Percentiles rank a stretch among this genome's conserved stretches.
Evolutionary conservation across 2,797 vertebrate genomes (phyloP).

Genomic region (Tinamus major): DNA sequence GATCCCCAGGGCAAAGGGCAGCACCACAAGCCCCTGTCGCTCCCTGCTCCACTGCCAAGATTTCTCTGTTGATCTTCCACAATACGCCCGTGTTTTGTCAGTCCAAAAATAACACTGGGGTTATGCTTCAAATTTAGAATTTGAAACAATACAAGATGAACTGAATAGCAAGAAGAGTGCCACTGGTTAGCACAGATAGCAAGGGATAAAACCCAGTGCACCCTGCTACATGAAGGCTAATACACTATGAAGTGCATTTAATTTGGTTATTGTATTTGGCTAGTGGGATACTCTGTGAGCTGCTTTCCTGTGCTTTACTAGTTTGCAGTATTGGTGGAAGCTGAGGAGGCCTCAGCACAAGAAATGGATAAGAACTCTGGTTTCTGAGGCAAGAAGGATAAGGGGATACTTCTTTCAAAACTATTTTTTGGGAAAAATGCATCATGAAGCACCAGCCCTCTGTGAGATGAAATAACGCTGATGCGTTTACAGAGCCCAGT

Average conservation of each 20-base stretch:
- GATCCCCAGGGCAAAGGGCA: background rate
- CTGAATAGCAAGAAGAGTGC: background rate
- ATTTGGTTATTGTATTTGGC: background rate
- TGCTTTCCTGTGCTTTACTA: background rate
- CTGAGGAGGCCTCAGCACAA: background rate
- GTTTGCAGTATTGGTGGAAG: background rate
- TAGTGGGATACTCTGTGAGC: background rate
- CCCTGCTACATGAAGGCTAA: background rate
- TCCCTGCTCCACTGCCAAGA: slow-evolving; percentile 1
- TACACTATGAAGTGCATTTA: background rate
- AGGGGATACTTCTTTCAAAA: background rate
- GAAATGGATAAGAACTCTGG: background rate
- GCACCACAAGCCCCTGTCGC: background rate
- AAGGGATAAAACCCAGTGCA: background rate
- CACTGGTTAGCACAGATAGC: slow-evolving; percentile 6
- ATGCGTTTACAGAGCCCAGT: slow-evolving; percentile 1
- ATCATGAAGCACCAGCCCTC: background rate
- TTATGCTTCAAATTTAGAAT: slow-evolving; percentile 24
- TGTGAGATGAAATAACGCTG: background rate
- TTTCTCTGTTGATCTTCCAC: slow-evolving; percentile 14
- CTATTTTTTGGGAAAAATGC: background rate
- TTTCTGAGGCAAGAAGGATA: background rate
- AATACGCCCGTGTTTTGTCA: background rate
- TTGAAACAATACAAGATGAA: slow-evolving; percentile 38
- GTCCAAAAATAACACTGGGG: slow-evolving; percentile 30